These are phyloP conservation scores for Astyanax mexicanus DNA, from an alignment of 2,797 vertebrate genomes.

Conservation along the genomic window DNA sequence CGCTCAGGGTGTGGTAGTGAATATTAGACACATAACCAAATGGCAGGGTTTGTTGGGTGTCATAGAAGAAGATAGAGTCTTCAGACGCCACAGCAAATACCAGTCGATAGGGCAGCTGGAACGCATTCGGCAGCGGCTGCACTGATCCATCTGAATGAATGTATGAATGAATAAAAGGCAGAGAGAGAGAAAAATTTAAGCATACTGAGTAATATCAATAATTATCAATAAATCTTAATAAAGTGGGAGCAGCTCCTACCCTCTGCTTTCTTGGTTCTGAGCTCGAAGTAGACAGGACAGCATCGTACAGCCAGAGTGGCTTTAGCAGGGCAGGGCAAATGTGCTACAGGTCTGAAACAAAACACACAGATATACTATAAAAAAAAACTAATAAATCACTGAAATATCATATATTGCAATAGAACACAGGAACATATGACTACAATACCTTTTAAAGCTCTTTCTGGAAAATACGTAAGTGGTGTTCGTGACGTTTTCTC, in stretches of 20 bases:
- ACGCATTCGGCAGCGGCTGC: slow-evolving; percentile 74
- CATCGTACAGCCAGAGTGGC: slow-evolving; percentile 95
- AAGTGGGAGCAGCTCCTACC: slow-evolving; percentile 59
- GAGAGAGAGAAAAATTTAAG: neutral
- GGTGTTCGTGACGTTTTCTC: slow-evolving; percentile 92
- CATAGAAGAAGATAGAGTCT: slow-evolving; percentile 93
- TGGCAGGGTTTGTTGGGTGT: slow-evolving; percentile 92
- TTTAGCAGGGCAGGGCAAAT: slow-evolving; percentile 91
- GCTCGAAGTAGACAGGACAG: slow-evolving; percentile 92
- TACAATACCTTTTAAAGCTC: slow-evolving; percentile 88
- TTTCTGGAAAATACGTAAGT: slow-evolving; percentile 96
- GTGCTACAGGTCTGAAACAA: slow-evolving; percentile 89
- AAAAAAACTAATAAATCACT: neutral
- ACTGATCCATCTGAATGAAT: slow-evolving; percentile 74
- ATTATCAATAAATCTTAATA: neutral
- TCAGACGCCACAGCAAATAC: slow-evolving; percentile 97
- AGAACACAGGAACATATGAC: no score
- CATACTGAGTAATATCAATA: neutral
- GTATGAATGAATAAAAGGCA: neutral
- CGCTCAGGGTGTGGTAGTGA: slow-evolving; percentile 98
- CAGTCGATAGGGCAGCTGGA: slow-evolving; percentile 90
- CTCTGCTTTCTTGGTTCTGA: slow-evolving; percentile 79
- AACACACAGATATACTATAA: slow-evolving; percentile 13
- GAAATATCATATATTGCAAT: no score
- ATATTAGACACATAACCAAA: slow-evolving; percentile 95